Evolutionary conservation across 2,888 invertebrate genomes (phyloP), one percentile per base, ranked within the genome.

Genomic region (Rotaria socialis): DNA sequence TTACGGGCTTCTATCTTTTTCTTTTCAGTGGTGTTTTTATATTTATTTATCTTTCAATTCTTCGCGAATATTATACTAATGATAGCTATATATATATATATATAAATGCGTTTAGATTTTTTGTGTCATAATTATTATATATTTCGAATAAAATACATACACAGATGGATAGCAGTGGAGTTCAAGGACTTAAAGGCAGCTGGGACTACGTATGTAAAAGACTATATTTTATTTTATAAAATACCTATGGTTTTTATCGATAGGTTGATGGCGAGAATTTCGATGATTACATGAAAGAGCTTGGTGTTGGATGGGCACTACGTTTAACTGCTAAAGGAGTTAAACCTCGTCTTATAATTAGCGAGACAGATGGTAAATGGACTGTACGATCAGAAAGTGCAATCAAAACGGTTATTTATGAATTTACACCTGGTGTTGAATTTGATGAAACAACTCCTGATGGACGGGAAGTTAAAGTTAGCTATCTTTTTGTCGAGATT

Each of bases 281-380:
- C 91, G 96, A 96, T 89, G 95, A 95, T 87, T 95, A 95, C 92
- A 94, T 96, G 95, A 95, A 95, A 92, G 93, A 86, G 60, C 47
- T 86, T 50, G 96, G 96, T 89, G 96, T 97, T 84, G 95, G 95
- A 58, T 92, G 96, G 89, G 93, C 96, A 89, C 94, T 94, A 89
- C 94, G 96, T 87, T 96, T 96, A 92, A 94, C 96, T 92, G 96
- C 95, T 85, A 94, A 94, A 90, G 93, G 94, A 0, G 94, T 95
- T 55, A 94, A 94, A 24, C 96, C 96, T 22, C 94, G 94, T 0
- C 94, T 95, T 88, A 95, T 95, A 89, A 93, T 97, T 88, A 88
- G 87, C 2, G 93, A 94, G 14, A 90, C 94, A 4, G 95, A 94
- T 85, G 95, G 95, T 89, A 91, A 92, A 84, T 96, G 94, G 92